phyloP scores from a whole-genome alignment of 2,888 invertebrate genomes.

The Drosophila austrosaltans region DNA sequence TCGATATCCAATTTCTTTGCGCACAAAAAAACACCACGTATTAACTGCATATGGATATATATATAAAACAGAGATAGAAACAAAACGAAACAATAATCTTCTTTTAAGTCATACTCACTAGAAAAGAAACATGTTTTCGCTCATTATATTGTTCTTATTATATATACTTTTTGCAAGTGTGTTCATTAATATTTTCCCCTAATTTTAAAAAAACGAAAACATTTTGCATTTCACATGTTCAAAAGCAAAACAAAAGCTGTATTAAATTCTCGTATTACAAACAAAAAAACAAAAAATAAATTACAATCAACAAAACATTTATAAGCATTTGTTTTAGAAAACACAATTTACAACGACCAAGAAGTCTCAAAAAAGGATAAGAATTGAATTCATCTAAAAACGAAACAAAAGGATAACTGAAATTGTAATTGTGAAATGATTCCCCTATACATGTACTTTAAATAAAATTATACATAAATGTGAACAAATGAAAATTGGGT shows the following conservation, averaged over 20 bases:
- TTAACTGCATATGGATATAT: conserved; percentile 38
- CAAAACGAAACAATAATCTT: conserved; percentile 60
- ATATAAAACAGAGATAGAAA: conserved; percentile 48
- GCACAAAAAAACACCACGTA: conserved; percentile 25
- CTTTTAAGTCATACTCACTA: conserved; percentile 9
- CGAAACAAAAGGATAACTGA: background rate
- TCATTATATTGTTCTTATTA: conserved; percentile 14
- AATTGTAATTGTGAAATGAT: conserved; percentile 8
- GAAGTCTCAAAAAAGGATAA: background rate
- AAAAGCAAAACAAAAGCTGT: conserved; percentile 55
- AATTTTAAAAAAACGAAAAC: conserved; percentile 27
- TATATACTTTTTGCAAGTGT: conserved; percentile 12
- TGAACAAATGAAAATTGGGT: background rate
- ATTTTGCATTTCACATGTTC: conserved; percentile 53
- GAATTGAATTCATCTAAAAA: conserved; percentile 6
- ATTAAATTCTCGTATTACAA: conserved; percentile 64
- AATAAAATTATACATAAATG: conserved; percentile 14
- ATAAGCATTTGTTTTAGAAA: conserved; percentile 8
- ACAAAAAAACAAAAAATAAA: conserved; percentile 39
- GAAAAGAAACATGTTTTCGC: conserved; percentile 31
- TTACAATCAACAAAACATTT: conserved; percentile 4
- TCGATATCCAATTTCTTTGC: conserved; percentile 5
- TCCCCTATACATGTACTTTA: conserved; percentile 9
- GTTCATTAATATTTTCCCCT: conserved; percentile 23
- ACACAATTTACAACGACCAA: conserved; percentile 12